Conservation (phyloP, 2,113 vertebrate genomes). For the Electrona antarctica region DNA sequence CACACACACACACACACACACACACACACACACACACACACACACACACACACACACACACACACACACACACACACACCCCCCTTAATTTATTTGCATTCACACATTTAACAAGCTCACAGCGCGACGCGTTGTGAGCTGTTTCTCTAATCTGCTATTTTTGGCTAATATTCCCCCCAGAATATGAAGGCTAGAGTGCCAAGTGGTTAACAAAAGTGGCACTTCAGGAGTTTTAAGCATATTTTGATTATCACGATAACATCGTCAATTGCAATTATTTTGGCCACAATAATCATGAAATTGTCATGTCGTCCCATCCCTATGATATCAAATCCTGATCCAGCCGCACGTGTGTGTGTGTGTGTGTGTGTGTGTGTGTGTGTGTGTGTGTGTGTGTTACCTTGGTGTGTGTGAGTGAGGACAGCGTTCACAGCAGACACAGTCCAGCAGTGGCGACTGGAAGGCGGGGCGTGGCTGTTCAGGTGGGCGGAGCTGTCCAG, state of each 20-base stretch:
- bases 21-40: no score
- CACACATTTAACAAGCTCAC: no score
- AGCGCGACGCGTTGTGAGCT: no score
- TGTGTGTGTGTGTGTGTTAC: slow-evolving; percentile 61
- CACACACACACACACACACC: no score
- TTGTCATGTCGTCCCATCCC: neutral
- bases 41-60: no score
- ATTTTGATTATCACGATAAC: no score
- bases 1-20: no score
- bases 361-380: neutral
- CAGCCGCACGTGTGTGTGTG: neutral
- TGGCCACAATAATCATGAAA: neutral
- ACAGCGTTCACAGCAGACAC: slow-evolving; percentile 51
- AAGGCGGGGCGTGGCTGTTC: slow-evolving; percentile 85
- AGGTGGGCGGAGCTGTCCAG: slow-evolving; percentile 76
- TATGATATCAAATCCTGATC: no score
- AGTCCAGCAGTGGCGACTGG: slow-evolving; percentile 82
- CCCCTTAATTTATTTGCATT: no score
- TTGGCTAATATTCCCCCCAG: no score
- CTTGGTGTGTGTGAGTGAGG: slow-evolving; percentile 78
- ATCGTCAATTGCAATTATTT: no score
- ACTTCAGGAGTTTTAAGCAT: neutral
- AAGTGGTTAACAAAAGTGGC: neutral
- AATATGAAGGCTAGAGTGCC: neutral
- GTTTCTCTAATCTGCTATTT: no score